Evolutionary conservation across 2,888 invertebrate genomes (phyloP).

Genomic region (Latrodectus elegans): DNA sequence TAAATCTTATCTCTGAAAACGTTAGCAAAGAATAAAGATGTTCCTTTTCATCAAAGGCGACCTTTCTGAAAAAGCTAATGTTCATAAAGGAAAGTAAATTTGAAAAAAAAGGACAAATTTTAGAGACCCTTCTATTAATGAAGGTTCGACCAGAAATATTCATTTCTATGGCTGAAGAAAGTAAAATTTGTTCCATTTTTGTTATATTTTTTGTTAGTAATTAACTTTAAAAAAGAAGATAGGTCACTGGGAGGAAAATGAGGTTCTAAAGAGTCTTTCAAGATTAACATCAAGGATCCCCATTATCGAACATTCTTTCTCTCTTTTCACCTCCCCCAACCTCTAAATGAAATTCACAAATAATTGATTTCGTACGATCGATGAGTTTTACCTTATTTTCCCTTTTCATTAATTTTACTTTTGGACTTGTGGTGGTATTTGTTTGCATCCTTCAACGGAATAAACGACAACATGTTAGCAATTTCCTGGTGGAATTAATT

Average conservation of each 20-base stretch:
- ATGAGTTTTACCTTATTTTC: slow-evolving; percentile 50
- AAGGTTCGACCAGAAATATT: slow-evolving; percentile 43
- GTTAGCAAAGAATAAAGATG: too few species aligned
- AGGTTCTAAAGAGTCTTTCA: slow-evolving; percentile 38
- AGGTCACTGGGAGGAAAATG: slow-evolving; percentile 44
- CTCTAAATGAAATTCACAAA: slow-evolving; percentile 61
- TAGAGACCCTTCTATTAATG: slow-evolving; percentile 26
- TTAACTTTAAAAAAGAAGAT: slow-evolving; percentile 59
- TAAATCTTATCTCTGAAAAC: too few species aligned
- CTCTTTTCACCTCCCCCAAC: not conserved
- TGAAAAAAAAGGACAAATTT: slow-evolving; percentile 4
- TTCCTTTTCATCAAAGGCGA: too few species aligned
- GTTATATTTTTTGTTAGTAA: slow-evolving; percentile 42
- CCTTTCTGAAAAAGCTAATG: slow-evolving; percentile 15
- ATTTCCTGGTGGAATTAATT: too few species aligned
- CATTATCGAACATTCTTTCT: slow-evolving; percentile 53
- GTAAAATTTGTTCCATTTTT: slow-evolving; percentile 45
- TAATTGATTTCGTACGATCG: slow-evolving; percentile 55
- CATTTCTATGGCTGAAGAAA: slow-evolving; percentile 14
- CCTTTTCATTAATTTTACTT: slow-evolving; percentile 53
- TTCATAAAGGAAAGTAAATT: slow-evolving; percentile 16
- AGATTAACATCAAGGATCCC: slow-evolving; percentile 51
- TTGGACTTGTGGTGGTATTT: slow-evolving; percentile 17
- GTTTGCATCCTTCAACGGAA: not conserved
- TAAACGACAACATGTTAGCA: too few species aligned